Percentiles rank a stretch among this genome's conserved stretches.
These are phyloP conservation scores for Pseudochromis fuscus DNA, from an alignment of 2,797 vertebrate species.

Conservation along the genomic window DNA sequence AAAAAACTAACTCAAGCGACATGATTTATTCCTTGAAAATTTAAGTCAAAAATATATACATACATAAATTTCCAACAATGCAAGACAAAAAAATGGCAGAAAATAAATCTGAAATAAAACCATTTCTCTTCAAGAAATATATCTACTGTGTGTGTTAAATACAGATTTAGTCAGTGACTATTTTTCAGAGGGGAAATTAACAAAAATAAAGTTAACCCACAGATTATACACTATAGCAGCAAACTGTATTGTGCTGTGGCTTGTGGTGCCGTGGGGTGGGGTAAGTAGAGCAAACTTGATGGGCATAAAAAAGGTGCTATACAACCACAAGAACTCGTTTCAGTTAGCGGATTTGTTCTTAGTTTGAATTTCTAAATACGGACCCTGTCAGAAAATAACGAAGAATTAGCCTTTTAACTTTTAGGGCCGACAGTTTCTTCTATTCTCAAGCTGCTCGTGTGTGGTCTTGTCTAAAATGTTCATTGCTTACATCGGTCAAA, in stretches of 20 bases:
- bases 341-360: constrained; percentile 78
- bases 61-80: constrained; percentile 76
- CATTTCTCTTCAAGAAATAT: constrained; percentile 74
- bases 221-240: constrained; percentile 79
- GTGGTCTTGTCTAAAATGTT: constrained; percentile 49
- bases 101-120: constrained; percentile 75
- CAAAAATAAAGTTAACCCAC: constrained; percentile 39
- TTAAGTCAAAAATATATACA: constrained; percentile 79
- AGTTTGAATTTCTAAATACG: constrained; percentile 60
- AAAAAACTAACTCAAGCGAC: constrained; percentile 74
- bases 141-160: constrained; percentile 73
- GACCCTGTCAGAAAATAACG: constrained; percentile 24
- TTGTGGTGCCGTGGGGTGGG: constrained; percentile 54
- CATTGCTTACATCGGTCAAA: constrained; percentile 70
- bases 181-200: constrained; percentile 46
- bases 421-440: constrained; percentile 48
- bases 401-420: constrained; percentile 19
- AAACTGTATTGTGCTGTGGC: constrained; percentile 77
- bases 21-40: constrained; percentile 83
- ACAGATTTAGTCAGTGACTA: constrained; percentile 71
- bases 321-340: constrained; percentile 59
- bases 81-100: constrained; percentile 68
- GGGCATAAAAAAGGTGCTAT: constrained; percentile 57
- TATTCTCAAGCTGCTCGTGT: constrained; percentile 30
- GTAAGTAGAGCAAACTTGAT: constrained; percentile 47